These are phyloP conservation scores for Ceuthmochares aereus DNA, from an alignment of 2,113 vertebrate species.

Conservation along the genomic window DNA sequence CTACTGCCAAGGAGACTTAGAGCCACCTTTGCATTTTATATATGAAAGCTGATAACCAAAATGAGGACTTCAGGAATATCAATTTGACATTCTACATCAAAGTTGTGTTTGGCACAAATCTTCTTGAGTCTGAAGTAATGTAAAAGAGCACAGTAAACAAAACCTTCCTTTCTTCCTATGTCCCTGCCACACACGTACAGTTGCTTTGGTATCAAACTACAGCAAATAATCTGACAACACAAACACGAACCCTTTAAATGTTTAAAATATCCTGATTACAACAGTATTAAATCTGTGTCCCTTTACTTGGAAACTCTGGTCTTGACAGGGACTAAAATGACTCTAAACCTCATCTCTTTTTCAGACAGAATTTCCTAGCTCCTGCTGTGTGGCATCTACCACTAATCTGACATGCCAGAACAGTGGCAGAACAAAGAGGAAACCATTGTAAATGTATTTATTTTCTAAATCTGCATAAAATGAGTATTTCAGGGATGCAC, in stretches of 20 bases:
- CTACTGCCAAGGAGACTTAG: not conserved
- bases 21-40: not conserved
- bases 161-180: not conserved
- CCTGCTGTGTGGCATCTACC: conserved; percentile 68
- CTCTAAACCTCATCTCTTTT: conserved; percentile 65
- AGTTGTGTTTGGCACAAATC: not conserved
- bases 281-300: conserved; percentile 64
- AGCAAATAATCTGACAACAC: conserved; percentile 67
- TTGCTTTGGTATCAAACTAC: conserved; percentile 18
- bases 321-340: conserved; percentile 70
- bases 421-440: conserved; percentile 66
- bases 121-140: not conserved
- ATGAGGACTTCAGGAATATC: not conserved
- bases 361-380: conserved; percentile 57
- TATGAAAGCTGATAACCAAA: not conserved
- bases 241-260: conserved; percentile 52
- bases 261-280: conserved; percentile 74
- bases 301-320: conserved; percentile 62
- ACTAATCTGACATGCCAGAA: conserved; percentile 71
- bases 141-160: not conserved
- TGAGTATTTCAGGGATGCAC: conserved; percentile 45
- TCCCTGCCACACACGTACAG: not conserved
- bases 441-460: conserved; percentile 69
- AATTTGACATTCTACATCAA: not conserved
- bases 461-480: conserved; percentile 74